phyloP scores from a whole-genome alignment of 2,113 vertebrate genomes.

The Spea multiplicata region DNA sequence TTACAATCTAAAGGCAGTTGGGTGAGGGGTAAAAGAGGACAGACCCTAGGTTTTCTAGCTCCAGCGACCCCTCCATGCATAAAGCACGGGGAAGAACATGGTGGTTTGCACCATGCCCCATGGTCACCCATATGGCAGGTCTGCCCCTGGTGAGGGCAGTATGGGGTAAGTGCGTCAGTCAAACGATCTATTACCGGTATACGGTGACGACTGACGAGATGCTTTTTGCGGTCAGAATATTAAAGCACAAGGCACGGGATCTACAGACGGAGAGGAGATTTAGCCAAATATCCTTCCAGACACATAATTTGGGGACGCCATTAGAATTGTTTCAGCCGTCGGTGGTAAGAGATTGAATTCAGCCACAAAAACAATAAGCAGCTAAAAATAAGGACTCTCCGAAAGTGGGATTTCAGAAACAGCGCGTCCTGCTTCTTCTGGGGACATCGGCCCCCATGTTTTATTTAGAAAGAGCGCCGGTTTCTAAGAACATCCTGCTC shows the following conservation, averaged over 20 bases:
- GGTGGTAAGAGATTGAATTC: constrained; percentile 10
- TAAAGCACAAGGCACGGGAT: background rate
- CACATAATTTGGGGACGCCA: constrained; percentile 6
- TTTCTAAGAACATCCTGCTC: background rate
- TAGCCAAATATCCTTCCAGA: constrained; percentile 20
- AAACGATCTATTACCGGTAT: too few species aligned
- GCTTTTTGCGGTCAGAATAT: too few species aligned
- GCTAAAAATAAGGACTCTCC: constrained; percentile 27
- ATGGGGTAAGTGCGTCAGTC: background rate
- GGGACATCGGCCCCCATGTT: background rate
- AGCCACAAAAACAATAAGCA: constrained; percentile 15
- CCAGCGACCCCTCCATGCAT: too few species aligned
- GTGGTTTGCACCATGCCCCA: background rate
- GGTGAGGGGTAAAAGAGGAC: too few species aligned
- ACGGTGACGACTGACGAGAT: too few species aligned
- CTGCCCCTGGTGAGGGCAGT: background rate
- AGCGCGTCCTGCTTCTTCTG: background rate
- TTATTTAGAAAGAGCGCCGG: background rate
- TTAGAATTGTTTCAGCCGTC: background rate
- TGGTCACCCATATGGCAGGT: background rate
- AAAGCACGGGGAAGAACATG: too few species aligned
- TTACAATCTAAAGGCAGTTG: too few species aligned
- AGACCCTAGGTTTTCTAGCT: too few species aligned
- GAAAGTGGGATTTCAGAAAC: background rate
- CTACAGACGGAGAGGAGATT: background rate